These are phyloP conservation scores for Eufriesea mexicana DNA, from an alignment of 1,140 invertebrate genomes.

Conservation along the genomic window DNA sequence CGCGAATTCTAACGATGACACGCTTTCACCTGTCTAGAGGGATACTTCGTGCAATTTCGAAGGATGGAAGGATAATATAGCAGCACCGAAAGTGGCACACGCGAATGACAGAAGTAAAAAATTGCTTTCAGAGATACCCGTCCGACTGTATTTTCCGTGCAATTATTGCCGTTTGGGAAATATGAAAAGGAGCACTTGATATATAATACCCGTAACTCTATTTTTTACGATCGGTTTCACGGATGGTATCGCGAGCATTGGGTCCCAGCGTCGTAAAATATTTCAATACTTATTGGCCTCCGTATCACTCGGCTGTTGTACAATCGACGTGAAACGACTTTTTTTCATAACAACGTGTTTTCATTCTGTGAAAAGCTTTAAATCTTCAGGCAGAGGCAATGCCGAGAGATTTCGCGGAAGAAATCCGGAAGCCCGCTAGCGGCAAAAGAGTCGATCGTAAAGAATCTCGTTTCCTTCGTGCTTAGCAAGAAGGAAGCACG, in stretches of 20 bases:
- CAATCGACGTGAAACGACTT: conserved; percentile 19
- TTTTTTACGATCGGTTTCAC: background rate
- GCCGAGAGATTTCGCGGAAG: conserved; percentile 21
- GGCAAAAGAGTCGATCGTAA: conserved; percentile 42
- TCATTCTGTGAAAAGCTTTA: conserved; percentile 32
- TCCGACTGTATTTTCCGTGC: no score
- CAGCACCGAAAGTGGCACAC: no score
- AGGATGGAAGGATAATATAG: no score
- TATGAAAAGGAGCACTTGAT: background rate
- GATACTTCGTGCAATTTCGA: no score
- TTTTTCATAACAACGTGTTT: conserved; percentile 42
- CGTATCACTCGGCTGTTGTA: background rate
- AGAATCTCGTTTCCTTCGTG: conserved; percentile 38
- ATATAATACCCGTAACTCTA: background rate
- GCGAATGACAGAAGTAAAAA: no score
- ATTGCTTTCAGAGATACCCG: background rate
- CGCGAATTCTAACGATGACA: background rate
- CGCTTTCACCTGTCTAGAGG: background rate
- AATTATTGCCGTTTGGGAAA: background rate
- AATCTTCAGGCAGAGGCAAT: background rate
- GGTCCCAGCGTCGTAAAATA: conserved; percentile 12
- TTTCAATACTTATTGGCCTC: conserved; percentile 30
- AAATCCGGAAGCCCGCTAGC: conserved; percentile 30
- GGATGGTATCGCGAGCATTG: conserved; percentile 1
- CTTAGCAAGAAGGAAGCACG: background rate